A percentile compares a stretch with the other conserved stretches of the same genome.
Evolutionary conservation across 2,113 vertebrate species (phyloP).

Genomic region (Urocynchramus pylzowi): DNA sequence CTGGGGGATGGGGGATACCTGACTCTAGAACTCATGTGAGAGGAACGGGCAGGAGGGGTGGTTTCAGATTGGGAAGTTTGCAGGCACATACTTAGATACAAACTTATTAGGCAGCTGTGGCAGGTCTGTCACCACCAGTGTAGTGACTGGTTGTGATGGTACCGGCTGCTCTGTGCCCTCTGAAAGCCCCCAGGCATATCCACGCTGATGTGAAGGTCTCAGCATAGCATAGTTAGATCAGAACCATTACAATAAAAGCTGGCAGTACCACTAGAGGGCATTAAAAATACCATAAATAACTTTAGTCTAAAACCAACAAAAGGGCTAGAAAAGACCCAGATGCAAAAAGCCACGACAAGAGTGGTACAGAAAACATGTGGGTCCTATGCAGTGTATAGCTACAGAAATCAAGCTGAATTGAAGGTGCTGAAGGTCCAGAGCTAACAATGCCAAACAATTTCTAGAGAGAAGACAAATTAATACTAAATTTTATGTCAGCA

Average conservation of each 20-base stretch:
- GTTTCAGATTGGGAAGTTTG: neutral
- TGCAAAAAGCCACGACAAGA: neutral
- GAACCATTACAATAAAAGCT: neutral
- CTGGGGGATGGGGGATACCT: neutral
- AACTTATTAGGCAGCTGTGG: neutral
- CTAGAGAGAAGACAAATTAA: neutral
- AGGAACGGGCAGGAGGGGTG: rapidly evolving
- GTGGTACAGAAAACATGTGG: neutral
- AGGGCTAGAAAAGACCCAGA: neutral
- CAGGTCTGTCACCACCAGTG: neutral
- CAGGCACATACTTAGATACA: neutral
- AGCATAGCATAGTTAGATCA: rapidly evolving
- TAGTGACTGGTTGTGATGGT: rapidly evolving
- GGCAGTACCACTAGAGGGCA: slow-evolving; percentile 5
- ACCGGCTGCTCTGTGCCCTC: rapidly evolving
- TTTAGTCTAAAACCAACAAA: neutral
- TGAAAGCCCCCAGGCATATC: rapidly evolving
- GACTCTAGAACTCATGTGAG: rapidly evolving
- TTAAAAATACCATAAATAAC: neutral
- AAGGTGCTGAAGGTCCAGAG: neutral
- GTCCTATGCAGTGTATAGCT: neutral
- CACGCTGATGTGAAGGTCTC: neutral
- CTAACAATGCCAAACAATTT: neutral
- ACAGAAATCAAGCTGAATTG: neutral
- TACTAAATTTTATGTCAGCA: slow-evolving; percentile 20